Percentiles rank a stretch among this genome's conserved stretches.
Evolutionary conservation across 2,888 invertebrate genomes (phyloP).

Genomic region (Reticulitermes lucifugus): DNA sequence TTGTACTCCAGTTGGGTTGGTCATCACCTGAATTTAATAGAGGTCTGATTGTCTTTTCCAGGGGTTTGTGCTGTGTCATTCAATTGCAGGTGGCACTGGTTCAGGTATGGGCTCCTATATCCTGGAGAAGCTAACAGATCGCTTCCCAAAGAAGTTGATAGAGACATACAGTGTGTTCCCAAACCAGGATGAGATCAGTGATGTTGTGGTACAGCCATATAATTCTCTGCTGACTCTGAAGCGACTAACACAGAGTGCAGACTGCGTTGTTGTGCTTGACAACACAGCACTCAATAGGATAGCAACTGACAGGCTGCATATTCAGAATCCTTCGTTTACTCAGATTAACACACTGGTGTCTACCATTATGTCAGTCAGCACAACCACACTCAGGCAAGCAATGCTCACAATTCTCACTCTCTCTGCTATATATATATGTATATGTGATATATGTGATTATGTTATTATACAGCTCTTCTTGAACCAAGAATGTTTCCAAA

Average conservation of each 20-base stretch:
- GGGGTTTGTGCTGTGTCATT: slow-evolving; percentile 98
- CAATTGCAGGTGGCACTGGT: slow-evolving; percentile 99
- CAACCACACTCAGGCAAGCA: slow-evolving; percentile 87
- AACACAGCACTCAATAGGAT: slow-evolving; percentile 97
- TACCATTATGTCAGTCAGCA: slow-evolving; percentile 98
- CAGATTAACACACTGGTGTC: slow-evolving; percentile 98
- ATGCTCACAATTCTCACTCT: neutral
- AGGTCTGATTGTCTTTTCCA: slow-evolving; percentile 60
- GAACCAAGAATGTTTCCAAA: no score
- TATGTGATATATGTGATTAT: no score
- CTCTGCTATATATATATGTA: no score
- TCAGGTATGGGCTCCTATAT: slow-evolving; percentile 99
- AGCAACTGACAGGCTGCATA: slow-evolving; percentile 92
- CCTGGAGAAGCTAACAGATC: slow-evolving; percentile 87
- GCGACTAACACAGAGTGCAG: slow-evolving; percentile 93
- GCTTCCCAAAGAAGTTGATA: slow-evolving; percentile 97
- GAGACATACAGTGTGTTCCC: slow-evolving; percentile 99
- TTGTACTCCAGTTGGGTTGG: no score
- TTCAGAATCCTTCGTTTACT: slow-evolving; percentile 95
- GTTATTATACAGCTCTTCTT: no score
- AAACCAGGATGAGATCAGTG: slow-evolving; percentile 95
- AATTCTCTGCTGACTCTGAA: slow-evolving; percentile 95
- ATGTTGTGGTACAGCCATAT: slow-evolving; percentile 97
- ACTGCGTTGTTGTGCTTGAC: slow-evolving; percentile 97
- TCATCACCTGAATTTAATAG: no score